A percentile compares a stretch with the other conserved stretches of the same genome.
Conservation (phyloP, 2,797 vertebrate species). For the Geotrypetes seraphini region DNA sequence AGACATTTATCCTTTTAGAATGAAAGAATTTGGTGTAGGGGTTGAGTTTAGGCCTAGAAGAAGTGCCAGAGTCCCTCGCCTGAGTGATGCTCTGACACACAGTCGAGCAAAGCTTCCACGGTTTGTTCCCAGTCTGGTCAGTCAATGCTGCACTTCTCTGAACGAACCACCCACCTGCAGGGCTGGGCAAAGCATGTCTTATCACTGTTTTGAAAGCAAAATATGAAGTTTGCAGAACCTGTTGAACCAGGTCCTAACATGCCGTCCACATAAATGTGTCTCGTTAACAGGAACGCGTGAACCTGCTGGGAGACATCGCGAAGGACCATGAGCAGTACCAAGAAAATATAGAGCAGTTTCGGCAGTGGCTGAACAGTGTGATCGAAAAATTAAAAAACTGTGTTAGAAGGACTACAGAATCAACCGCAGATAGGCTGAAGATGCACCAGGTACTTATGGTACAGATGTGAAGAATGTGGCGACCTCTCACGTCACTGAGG, state of each 20-base stretch:
- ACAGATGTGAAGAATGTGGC: neutral
- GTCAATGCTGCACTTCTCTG: constrained; percentile 1
- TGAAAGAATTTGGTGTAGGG: too few species aligned
- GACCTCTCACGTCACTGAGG: too few species aligned
- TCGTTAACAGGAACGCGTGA: constrained; percentile 65
- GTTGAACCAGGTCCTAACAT: neutral
- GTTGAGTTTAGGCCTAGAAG: too few species aligned
- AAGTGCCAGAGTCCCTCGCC: too few species aligned
- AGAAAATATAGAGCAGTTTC: constrained; percentile 53
- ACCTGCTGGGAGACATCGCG: constrained; percentile 63
- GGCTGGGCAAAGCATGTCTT: neutral
- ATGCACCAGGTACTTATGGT: constrained; percentile 58
- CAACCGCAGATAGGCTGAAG: constrained; percentile 50
- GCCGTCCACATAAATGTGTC: neutral
- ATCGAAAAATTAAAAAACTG: constrained; percentile 64
- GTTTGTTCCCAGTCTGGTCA: neutral
- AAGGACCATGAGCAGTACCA: constrained; percentile 70
- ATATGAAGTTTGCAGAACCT: constrained; percentile 1
- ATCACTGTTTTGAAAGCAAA: neutral
- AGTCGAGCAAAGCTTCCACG: too few species aligned
- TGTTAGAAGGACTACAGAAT: constrained; percentile 15
- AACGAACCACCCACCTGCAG: fast-evolving
- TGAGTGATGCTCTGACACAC: too few species aligned
- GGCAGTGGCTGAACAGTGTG: constrained; percentile 66
- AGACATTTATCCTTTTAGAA: too few species aligned